These are phyloP conservation scores for Drosophila algonquin DNA, from an alignment of 2,888 invertebrate species.

Conservation along the genomic window DNA sequence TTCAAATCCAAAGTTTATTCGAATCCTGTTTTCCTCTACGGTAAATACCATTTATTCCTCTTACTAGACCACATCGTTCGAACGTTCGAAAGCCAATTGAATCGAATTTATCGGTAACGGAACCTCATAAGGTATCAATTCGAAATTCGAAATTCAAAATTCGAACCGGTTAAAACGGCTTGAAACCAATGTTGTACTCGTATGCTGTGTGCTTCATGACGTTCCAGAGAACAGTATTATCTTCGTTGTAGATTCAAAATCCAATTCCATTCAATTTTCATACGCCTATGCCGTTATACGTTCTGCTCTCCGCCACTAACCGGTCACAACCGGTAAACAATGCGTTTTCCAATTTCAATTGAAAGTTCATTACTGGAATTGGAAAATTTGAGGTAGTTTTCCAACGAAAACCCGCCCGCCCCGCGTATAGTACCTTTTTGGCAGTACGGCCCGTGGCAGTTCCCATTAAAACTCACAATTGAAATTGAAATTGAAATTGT, in stretches of 20 bases:
- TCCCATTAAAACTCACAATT: too few species aligned
- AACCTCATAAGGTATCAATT: background rate
- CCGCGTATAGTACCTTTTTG: background rate
- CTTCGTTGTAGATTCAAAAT: background rate
- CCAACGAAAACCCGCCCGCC: background rate
- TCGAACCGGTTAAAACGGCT: slow-evolving; percentile 13
- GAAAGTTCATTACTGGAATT: slow-evolving; percentile 33
- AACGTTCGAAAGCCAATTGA: background rate
- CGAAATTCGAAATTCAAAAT: background rate
- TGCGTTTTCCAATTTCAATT: slow-evolving; percentile 57
- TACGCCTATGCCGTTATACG: too few species aligned
- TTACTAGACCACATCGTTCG: background rate
- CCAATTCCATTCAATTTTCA: slow-evolving; percentile 9
- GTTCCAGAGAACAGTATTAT: background rate
- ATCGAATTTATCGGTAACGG: background rate
- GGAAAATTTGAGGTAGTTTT: slow-evolving; percentile 4
- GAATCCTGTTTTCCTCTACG: too few species aligned
- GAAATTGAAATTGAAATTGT: slow-evolving; percentile 26
- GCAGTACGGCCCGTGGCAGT: too few species aligned
- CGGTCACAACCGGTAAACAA: slow-evolving; percentile 16
- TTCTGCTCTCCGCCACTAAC: slow-evolving; percentile 17
- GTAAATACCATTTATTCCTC: background rate
- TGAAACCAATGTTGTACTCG: background rate
- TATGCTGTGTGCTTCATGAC: background rate
- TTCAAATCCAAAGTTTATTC: background rate